Conservation (phyloP, 1,140 invertebrate genomes). For the Frieseomelitta varia region DNA sequence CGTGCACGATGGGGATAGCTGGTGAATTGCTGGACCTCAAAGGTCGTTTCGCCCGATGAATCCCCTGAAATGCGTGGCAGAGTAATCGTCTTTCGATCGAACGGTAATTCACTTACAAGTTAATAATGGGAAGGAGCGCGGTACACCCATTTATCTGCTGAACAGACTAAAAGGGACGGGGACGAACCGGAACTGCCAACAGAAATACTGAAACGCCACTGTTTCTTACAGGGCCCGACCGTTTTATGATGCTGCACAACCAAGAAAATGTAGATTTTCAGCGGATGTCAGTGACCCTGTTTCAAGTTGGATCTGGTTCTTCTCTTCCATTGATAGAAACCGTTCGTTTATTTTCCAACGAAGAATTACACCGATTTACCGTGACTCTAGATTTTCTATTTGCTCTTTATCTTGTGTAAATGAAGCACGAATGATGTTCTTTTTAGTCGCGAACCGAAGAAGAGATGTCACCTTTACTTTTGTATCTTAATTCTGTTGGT, state of each 20-base stretch:
- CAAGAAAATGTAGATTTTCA: neutral
- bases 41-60: conserved; percentile 73
- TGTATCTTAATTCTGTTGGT: neutral
- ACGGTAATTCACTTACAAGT: conserved; percentile 82
- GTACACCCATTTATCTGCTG: conserved; percentile 76
- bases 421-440: neutral
- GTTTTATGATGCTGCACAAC: neutral
- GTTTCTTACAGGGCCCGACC: neutral
- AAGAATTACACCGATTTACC: conserved; percentile 12
- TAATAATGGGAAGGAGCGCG: conserved; percentile 79
- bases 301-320: neutral
- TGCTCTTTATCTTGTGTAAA: conserved; percentile 18
- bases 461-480: neutral
- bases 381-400: neutral
- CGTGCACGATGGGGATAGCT: conserved; percentile 33
- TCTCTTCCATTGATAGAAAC: too few relatives aligned
- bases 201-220: conserved; percentile 51
- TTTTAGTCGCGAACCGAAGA: neutral
- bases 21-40: conserved; percentile 75
- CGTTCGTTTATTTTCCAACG: neutral
- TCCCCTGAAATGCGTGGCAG: conserved; percentile 67
- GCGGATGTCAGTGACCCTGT: neutral
- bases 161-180: conserved; percentile 35
- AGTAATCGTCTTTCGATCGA: conserved; percentile 79
- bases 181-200: conserved; percentile 3